Conservation (phyloP, 2,888 invertebrate genomes). For the Chymomyza procnemis region DNA sequence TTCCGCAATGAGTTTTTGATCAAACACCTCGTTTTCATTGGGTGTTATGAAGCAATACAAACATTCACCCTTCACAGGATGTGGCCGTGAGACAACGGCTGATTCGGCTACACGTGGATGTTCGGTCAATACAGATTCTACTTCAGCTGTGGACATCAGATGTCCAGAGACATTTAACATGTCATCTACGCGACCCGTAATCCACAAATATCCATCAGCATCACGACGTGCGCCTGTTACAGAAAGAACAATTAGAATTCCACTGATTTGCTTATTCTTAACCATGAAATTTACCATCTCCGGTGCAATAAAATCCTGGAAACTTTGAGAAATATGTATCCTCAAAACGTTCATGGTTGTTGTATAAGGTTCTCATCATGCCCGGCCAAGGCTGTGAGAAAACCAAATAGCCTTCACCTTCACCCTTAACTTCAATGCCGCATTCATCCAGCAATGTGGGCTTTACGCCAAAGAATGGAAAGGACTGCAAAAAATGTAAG, state of each 20-base stretch:
- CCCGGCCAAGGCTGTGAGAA: constrained; percentile 98
- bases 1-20: constrained; percentile 84
- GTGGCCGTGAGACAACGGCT: constrained; percentile 96
- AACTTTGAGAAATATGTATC: constrained; percentile 97
- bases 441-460: constrained; percentile 92
- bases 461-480: constrained; percentile 98
- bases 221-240: constrained; percentile 90
- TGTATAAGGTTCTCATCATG: constrained; percentile 96
- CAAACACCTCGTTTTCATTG: constrained; percentile 86
- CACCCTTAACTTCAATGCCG: constrained; percentile 90
- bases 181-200: constrained; percentile 98
- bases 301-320: constrained; percentile 97
- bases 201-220: constrained; percentile 96
- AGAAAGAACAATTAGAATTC: neutral
- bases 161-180: constrained; percentile 99
- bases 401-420: constrained; percentile 96
- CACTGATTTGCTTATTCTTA: neutral
- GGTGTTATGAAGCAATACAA: constrained; percentile 97
- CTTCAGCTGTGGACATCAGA: constrained; percentile 97
- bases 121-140: constrained; percentile 89
- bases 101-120: constrained; percentile 92
- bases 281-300: constrained; percentile 87
- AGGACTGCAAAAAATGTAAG: constrained; percentile 83
- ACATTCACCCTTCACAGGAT: constrained; percentile 96
- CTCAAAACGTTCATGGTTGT: constrained; percentile 93